Conservation (phyloP, 2,888 invertebrate genomes). For the Conus canariensis region DNA sequence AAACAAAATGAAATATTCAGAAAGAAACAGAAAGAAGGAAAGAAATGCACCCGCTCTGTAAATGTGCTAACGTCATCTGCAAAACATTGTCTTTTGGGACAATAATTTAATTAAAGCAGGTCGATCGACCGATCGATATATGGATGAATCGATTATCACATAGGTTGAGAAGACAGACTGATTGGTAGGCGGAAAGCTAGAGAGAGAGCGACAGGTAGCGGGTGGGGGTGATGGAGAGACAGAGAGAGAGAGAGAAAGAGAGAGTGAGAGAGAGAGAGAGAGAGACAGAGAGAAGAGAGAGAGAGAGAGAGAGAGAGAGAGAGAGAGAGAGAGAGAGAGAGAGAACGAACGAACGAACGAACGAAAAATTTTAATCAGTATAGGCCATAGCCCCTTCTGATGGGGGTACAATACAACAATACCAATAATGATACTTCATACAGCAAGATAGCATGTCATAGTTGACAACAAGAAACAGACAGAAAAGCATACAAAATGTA, state of each 20-base stretch:
- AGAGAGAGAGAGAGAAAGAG: not conserved
- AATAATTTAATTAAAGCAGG: not conserved
- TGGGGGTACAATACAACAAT: too few relatives aligned
- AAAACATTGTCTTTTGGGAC: too few relatives aligned
- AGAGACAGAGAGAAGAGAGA: constrained; percentile 19
- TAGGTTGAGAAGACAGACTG: not conserved
- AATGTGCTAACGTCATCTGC: too few relatives aligned
- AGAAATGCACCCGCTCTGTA: too few relatives aligned
- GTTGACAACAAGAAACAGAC: too few relatives aligned
- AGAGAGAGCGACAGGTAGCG: not conserved
- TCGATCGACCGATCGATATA: not conserved
- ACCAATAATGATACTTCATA: too few relatives aligned
- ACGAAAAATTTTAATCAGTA: too few relatives aligned
- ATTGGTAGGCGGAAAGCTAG: not conserved
- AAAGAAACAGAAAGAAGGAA: not conserved
- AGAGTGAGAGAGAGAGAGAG: not conserved
- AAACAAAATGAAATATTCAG: too few relatives aligned
- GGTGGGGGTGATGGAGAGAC: not conserved
- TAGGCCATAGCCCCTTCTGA: too few relatives aligned
- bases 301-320: constrained; percentile 10
- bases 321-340: constrained; percentile 15
- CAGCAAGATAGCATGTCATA: too few relatives aligned
- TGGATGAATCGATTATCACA: not conserved
- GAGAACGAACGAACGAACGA: not conserved
- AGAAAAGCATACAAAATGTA: too few relatives aligned